phyloP scores from a whole-genome alignment of 2,797 vertebrate species.

The Pipistrellus pipistrellus region DNA sequence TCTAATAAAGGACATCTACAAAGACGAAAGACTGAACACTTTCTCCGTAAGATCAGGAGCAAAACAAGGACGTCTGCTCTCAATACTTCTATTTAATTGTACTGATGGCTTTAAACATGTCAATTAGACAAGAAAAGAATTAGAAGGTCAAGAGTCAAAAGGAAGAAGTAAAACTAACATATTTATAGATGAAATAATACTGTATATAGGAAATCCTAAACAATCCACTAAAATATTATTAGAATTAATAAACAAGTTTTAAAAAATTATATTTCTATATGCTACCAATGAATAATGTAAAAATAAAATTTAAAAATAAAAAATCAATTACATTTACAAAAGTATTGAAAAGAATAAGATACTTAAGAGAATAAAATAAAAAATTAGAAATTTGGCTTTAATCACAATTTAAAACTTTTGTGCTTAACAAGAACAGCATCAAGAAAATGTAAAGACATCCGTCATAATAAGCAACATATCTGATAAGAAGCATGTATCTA shows the following conservation, averaged over 20 bases:
- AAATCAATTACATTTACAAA: background rate
- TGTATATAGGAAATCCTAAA: background rate
- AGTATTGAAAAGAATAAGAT: background rate
- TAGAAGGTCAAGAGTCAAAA: background rate
- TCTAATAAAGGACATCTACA: background rate
- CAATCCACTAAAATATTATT: conserved; percentile 6
- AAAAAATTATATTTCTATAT: background rate
- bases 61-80: background rate
- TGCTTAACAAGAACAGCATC: background rate
- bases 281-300: background rate
- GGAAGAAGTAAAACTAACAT: background rate
- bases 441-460: background rate
- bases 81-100: background rate
- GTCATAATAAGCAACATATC: background rate
- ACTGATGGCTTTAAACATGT: background rate
- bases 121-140: background rate
- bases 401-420: background rate
- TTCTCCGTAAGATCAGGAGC: background rate
- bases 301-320: background rate
- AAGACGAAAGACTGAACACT: background rate
- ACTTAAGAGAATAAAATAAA: background rate
- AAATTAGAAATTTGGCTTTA: background rate
- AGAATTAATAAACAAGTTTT: background rate
- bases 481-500: background rate
- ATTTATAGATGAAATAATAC: background rate